These are phyloP conservation scores for Lasioglossum vierecki DNA, from an alignment of 2,888 invertebrate species.

Conservation along the genomic window DNA sequence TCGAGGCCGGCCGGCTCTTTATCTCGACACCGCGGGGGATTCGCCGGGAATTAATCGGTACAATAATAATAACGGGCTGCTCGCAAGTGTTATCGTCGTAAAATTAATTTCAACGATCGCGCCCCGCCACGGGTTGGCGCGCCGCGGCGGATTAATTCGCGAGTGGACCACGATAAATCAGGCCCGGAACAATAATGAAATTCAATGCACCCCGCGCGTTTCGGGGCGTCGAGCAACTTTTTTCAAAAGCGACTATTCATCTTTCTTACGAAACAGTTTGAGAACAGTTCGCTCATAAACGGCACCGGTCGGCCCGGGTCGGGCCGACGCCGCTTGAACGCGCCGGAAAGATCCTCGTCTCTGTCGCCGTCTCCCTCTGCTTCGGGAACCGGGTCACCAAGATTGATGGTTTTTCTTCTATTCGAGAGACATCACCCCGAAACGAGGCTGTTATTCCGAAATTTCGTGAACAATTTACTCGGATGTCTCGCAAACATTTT, in stretches of 20 bases:
- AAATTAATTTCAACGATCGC: slow-evolving; percentile 33
- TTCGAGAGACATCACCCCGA: slow-evolving; percentile 42
- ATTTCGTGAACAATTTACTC: slow-evolving; percentile 59
- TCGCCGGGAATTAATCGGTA: slow-evolving; percentile 10
- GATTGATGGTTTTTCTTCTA: slow-evolving; percentile 71
- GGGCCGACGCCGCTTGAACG: neutral
- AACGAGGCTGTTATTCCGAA: slow-evolving; percentile 66
- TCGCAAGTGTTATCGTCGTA: slow-evolving; percentile 9
- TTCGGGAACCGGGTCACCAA: slow-evolving; percentile 62
- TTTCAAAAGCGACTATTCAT: slow-evolving; percentile 71
- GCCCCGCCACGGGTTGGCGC: neutral
- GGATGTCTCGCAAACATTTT: neutral
- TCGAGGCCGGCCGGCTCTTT: neutral
- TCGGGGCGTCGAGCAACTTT: slow-evolving; percentile 60
- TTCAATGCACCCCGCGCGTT: slow-evolving; percentile 54
- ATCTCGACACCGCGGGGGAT: slow-evolving; percentile 14
- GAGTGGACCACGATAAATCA: slow-evolving; percentile 62
- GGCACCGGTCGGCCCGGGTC: slow-evolving; percentile 45
- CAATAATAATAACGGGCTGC: slow-evolving; percentile 16
- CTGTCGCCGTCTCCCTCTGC: slow-evolving; percentile 14
- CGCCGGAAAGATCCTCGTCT: slow-evolving; percentile 55
- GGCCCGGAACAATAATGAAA: slow-evolving; percentile 66
- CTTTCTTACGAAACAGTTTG: slow-evolving; percentile 73
- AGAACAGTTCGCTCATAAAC: slow-evolving; percentile 73
- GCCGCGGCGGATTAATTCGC: slow-evolving; percentile 26